Base-by-base conservation (phyloP, 2,797 vertebrate species). In the Thamnophis elegans region DNA sequence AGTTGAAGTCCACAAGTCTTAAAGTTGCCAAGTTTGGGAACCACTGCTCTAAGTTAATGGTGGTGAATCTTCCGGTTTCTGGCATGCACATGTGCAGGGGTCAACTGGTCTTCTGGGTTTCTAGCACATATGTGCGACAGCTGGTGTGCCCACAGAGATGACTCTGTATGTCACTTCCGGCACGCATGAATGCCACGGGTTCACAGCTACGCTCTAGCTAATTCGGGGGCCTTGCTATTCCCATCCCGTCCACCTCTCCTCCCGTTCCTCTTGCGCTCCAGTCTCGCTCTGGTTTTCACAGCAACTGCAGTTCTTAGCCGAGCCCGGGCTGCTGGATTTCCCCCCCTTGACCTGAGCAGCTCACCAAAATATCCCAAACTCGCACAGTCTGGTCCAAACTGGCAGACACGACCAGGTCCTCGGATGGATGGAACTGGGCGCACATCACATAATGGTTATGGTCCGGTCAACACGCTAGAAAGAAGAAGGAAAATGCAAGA, bases 361-460 rank as follows among this genome's bases (percentile, higher is more conserved):
- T 99, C 98, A 99, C 99, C 99, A 92, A 99, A 97, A 99, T 99
- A 98, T 99, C 99, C 99, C 99, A 99, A 96, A 99, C 99, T 53
- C 99, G 98, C 96, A 99, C 99, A 7, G 99, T 99, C 98, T 99
- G 99, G 94, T 99, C 99, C 98, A 99, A 96, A 96, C 99, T 99
- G 94, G 99, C 99, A 0, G 99, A 99, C 88, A 99, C 99, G 94
- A 99, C 99, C 97, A 99, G 97, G 97, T 99, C 99, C 95, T 99
- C 99, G 0, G 98, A 98, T 0, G 99, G 99, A 93, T 99, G 99
- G 96, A 99, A 99, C 98, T 99, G 99, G 92, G 99, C 99, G 3
- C 99, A 99, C 99, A 99, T 99, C 96, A 99, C 99, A 0, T 99
- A 99, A 95, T 99, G 99, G 96, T 99, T 99, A 96, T 99, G 99